Base-by-base conservation (phyloP, 2,113 vertebrate species). In the Lampris megalopsis region DNA sequence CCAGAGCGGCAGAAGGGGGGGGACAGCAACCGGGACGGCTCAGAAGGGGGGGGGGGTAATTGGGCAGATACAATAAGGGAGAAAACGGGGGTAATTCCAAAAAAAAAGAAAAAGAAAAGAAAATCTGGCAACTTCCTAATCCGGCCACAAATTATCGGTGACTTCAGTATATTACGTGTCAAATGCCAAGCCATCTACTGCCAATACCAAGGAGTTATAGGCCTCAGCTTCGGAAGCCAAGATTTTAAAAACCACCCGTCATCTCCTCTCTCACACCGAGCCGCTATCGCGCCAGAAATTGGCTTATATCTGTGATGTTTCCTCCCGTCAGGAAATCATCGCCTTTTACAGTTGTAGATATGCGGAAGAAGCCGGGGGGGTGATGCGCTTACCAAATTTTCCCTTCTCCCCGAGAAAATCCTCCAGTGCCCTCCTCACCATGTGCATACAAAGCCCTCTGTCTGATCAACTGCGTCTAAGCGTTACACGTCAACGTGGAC, bases 91-190 rank as follows among this genome's bases (percentile, higher is more conserved):
- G 24, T 0, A 24, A 24, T 24, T 24, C 24, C 24, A 24, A 24
- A 24, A 24, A 24, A 24, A 63, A 71, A 48, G 8, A 48, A 48
- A 66, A 67, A 62, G 56, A 10, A 2, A 3, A 36, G 40, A 65
- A 61, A 13, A n/a, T 67, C 65, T 75, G 71, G 77, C 82, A 24
- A 24, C 57, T 24, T n/a, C 43, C 72, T 64, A 73, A 24, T 60
- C 62, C 58, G 63, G 66, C 70, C 65, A 84, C 79, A 68, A 56
- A 86, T 84, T 67, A 40, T 59, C 13, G 49, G 49, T 64, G 54
- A 65, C 63, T 11, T 2, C 42, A 82, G 80, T 68, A 63, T 41
- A 82, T 79, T 45, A 71, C 63, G 47, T 79, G 79, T 73, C 67
- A 79, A 47, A 56, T 49, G 73, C 49, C 60, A 35, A 71, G 76